Conservation (phyloP, 2,888 invertebrate species). For the Nephrotoma flavescens region DNA sequence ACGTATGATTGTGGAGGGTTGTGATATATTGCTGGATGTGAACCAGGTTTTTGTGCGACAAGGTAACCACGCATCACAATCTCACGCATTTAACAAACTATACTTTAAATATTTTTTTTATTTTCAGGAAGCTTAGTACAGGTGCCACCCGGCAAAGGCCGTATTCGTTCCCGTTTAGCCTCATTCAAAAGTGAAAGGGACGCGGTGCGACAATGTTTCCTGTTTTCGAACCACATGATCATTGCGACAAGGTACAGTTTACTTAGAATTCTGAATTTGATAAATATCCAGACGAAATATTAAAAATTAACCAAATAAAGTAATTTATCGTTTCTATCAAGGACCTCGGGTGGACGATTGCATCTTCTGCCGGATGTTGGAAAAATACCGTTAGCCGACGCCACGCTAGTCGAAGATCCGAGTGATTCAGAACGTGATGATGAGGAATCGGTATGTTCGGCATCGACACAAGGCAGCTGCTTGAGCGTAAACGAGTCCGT, state of each 20-base stretch:
- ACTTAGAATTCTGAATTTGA: not conserved
- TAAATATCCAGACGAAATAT: not conserved
- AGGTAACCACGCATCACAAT: constrained; percentile 36
- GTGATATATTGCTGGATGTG: constrained; percentile 81
- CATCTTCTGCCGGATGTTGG: constrained; percentile 72
- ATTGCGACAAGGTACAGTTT: constrained; percentile 52
- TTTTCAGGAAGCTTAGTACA: constrained; percentile 56
- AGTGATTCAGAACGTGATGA: constrained; percentile 46
- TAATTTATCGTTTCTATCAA: constrained; percentile 13
- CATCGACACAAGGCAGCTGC: constrained; percentile 13
- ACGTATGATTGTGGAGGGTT: constrained; percentile 86
- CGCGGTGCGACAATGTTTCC: constrained; percentile 64
- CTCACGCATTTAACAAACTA: not conserved
- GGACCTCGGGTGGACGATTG: constrained; percentile 68
- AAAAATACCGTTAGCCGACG: constrained; percentile 68
- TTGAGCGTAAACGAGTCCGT: constrained; percentile 15
- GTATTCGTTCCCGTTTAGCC: constrained; percentile 38
- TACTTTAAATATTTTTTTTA: not conserved
- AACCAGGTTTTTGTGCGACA: constrained; percentile 88
- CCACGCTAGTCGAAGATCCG: constrained; percentile 75
- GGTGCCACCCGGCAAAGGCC: constrained; percentile 43
- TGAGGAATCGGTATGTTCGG: constrained; percentile 25
- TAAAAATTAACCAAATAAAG: not conserved
- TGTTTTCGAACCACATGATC: constrained; percentile 82
- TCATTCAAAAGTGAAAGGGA: constrained; percentile 55